Evolutionary conservation across 2,113 vertebrate genomes (phyloP).

Genomic region (Zosterops japonicus): DNA sequence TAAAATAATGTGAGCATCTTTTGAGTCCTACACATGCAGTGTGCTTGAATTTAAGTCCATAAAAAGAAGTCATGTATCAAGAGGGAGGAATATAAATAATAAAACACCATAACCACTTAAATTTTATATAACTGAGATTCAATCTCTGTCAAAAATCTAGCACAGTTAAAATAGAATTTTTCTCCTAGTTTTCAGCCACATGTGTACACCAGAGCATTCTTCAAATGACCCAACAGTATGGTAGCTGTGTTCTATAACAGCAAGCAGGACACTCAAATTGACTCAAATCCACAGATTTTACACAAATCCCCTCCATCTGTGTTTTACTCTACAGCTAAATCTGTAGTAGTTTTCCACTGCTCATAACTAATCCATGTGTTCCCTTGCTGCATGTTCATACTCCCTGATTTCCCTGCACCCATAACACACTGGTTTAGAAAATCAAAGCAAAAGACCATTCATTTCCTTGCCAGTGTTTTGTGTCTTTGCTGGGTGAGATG

Average conservation of each 20-base stretch:
- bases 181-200: background rate
- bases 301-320: background rate
- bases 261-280: background rate
- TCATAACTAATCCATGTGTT: background rate
- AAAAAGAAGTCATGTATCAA: background rate
- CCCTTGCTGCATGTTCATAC: accelerated
- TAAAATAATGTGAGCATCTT: background rate
- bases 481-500: background rate
- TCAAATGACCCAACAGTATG: background rate
- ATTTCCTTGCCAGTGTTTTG: background rate
- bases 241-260: background rate
- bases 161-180: background rate
- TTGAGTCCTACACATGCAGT: background rate
- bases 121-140: background rate
- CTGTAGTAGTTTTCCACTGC: accelerated
- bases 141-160: background rate
- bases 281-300: background rate
- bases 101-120: background rate
- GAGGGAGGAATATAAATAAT: background rate
- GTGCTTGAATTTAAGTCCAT: background rate
- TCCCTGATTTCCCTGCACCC: background rate
- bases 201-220: background rate
- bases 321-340: background rate
- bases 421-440: background rate
- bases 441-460: background rate